Evolutionary conservation across 2,888 invertebrate genomes (phyloP), one percentile per base, ranked within the genome.

Genomic region (Holacanthella duospinosa): DNA sequence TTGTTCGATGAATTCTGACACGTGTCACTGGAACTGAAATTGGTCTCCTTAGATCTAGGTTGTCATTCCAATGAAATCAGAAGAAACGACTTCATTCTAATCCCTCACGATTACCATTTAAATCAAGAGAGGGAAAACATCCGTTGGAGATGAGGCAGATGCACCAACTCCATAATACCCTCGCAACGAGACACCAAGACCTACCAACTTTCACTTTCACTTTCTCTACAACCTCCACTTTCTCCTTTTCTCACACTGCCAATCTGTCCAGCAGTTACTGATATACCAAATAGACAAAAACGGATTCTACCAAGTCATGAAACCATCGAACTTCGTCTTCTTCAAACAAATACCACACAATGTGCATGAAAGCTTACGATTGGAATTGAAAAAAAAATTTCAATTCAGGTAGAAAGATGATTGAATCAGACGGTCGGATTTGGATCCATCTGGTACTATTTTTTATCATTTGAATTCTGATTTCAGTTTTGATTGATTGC

Each of bases 151-250:
- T 6, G 36, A 36, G 36, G 36, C 36, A 36, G 36, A 6, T n/a
- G n/a, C n/a, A n/a, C n/a, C n/a, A n/a, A n/a, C n/a, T n/a, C n/a
- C n/a, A n/a, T n/a, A n/a, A n/a, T n/a, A n/a, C n/a, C n/a, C n/a
- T n/a, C n/a, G 57, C 56, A 56, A 44, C 43, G n/a, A 29, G 9
- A 61, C 56, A 57, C 43, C 57, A 25, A 43, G 21, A 55, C 6
- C 24, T 21, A 43, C 36, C 36, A 36, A 16, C 36, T 36, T 36
- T 36, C 36, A 36, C 36, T 19, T 58, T n/a, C 29, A 9, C 16
- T 56, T 21, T 56, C 27, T 12, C 9, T 53, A 53, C 24, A 21
- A 9, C 24, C n/a, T 53, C 6, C 24, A 21, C 24, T 9, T 6
- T 12, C n/a, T 25, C n/a, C 54, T 55, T 55, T 24, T 55, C 16